Evolutionary conservation across 2,797 vertebrate genomes (phyloP), one percentile per base, ranked within the genome.

Genomic region (Mycteria americana): DNA sequence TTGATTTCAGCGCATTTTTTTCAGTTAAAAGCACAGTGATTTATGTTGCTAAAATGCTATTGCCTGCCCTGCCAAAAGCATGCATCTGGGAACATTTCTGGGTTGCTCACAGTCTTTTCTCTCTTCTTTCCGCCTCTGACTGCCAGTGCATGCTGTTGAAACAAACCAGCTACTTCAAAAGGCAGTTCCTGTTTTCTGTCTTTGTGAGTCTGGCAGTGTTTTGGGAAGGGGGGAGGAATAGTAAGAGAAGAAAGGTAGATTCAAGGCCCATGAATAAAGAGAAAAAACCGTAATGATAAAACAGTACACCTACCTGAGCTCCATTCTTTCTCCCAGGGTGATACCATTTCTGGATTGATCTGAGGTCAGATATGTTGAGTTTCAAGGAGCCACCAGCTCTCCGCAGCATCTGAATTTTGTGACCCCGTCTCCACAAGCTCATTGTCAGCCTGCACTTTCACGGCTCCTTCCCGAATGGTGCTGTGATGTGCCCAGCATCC

Each of bases 81-180:
- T 82, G 77, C 94, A 96, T 96, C 93, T 96, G 96, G 96, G 96
- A 97, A 95, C 82, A 62, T 93, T 97, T 95, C 88, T 96, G 89
- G 46, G 88, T 92, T 97, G 79, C 88, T 96, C 73, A 92, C 39
- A 96, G 88, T 88, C 69, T 95, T 95, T 96, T 88, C 94, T 90
- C 85, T 88, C 76, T 85, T 94, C 95, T 96, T 94, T 93, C 85
- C 0, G 17, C 53, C 73, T 96, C 85, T 84, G 73, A 92, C 46
- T 97, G 96, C 93, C 93, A 97, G 92, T 74, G 69, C 73, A 75
- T 63, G 59, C 74, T 93, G 92, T 33, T 93, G 93, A 94, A 96
- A 92, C 83, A 96, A 96, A 85, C 82, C 92, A 96, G 79, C 70
- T 92, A 96, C 89, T 94, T 95, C 80, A 88, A 95, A 96, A 92